phyloP scores from a whole-genome alignment of 2,797 vertebrate species.

The Poeciliopsis presidionis region DNA sequence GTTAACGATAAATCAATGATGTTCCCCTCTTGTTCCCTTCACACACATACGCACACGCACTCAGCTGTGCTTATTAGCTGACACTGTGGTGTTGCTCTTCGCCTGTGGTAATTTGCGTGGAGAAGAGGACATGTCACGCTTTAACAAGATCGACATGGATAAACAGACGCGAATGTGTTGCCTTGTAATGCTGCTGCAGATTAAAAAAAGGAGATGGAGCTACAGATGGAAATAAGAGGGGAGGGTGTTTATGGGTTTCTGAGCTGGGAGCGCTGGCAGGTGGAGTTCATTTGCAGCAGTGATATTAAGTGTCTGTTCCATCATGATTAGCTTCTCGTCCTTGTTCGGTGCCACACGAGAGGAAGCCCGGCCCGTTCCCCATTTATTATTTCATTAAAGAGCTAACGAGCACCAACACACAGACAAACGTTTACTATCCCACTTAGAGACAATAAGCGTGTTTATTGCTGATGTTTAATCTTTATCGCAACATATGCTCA shows the following conservation, averaged over 20 bases:
- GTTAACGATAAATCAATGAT: conserved; percentile 84
- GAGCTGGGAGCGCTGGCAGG: conserved; percentile 54
- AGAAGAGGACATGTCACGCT: conserved; percentile 78
- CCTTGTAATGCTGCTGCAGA: conserved; percentile 44
- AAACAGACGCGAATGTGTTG: conserved; percentile 49
- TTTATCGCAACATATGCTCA: conserved; percentile 75
- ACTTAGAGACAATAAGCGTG: conserved; percentile 70
- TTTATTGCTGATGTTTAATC: conserved; percentile 75
- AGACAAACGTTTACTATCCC: conserved; percentile 63
- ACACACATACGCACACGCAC: conserved; percentile 33
- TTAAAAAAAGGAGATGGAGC: conserved; percentile 23
- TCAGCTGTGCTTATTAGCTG: conserved; percentile 67
- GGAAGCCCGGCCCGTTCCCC: conserved; percentile 45
- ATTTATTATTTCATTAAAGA: conserved; percentile 75
- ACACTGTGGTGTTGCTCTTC: conserved; percentile 60
- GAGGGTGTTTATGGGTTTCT: conserved; percentile 39
- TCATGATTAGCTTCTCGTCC: conserved; percentile 64
- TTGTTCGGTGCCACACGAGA: conserved; percentile 56
- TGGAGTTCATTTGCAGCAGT: conserved; percentile 69
- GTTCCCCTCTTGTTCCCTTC: conserved; percentile 64
- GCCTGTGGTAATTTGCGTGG: conserved; percentile 76
- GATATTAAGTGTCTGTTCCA: conserved; percentile 69
- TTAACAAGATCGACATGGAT: conserved; percentile 79
- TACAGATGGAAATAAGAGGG: conserved; percentile 32
- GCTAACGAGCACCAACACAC: conserved; percentile 65